These are phyloP conservation scores for Caenorhabditis auriculariae DNA, from an alignment of 2,888 invertebrate species.

Conservation along the genomic window DNA sequence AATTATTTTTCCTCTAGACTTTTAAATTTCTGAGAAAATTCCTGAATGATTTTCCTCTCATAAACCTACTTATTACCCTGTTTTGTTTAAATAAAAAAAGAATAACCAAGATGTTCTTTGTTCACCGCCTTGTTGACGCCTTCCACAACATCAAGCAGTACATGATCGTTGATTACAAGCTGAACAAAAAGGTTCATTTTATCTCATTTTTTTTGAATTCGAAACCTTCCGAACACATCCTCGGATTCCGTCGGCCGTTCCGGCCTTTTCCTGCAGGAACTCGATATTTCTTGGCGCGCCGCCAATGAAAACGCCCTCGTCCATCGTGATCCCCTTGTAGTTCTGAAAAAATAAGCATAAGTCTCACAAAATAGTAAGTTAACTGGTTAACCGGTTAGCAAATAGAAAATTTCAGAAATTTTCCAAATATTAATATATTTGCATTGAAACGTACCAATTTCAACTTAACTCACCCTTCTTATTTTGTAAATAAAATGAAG, in stretches of 20 bases:
- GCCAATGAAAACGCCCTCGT: slow-evolving; percentile 45
- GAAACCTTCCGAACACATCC: slow-evolving; percentile 36
- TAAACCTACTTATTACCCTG: too few relatives aligned
- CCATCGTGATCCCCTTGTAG: slow-evolving; percentile 48
- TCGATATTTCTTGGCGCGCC: slow-evolving; percentile 41
- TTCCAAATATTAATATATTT: too few relatives aligned
- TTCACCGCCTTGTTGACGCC: slow-evolving; percentile 34
- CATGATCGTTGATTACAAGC: slow-evolving; percentile 35
- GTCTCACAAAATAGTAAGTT: too few relatives aligned
- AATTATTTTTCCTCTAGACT: too few relatives aligned
- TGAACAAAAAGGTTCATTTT: slow-evolving; percentile 2
- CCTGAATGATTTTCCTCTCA: too few relatives aligned
- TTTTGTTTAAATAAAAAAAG: background rate
- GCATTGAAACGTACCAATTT: too few relatives aligned
- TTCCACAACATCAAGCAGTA: slow-evolving; percentile 24
- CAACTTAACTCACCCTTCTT: too few relatives aligned
- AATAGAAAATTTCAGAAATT: too few relatives aligned
- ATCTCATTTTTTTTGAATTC: slow-evolving; percentile 4
- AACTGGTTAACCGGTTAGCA: too few relatives aligned
- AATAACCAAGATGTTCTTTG: slow-evolving; percentile 18
- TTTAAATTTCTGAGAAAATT: too few relatives aligned
- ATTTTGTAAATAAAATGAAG: background rate
- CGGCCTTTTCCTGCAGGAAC: slow-evolving; percentile 36
- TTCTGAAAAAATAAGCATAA: slow-evolving; percentile 32
- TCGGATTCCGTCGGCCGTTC: slow-evolving; percentile 30